Base-by-base conservation (phyloP, 2,113 vertebrate genomes). In the Ceuthmochares aereus region DNA sequence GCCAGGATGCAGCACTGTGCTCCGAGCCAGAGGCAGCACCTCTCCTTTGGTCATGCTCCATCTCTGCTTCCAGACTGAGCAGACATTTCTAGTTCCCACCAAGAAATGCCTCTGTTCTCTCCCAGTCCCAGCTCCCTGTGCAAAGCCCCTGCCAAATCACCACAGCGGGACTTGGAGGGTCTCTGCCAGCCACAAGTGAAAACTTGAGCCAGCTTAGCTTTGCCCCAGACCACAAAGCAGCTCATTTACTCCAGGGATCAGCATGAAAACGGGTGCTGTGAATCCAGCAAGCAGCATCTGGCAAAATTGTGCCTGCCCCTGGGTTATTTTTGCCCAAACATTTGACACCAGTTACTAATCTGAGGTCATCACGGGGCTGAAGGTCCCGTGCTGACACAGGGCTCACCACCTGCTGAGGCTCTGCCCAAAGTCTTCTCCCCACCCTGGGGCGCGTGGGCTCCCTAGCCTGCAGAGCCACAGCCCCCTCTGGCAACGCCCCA, bases 241-340 rank as follows among this genome's bases (percentile, higher is more conserved):
- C 34, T 23, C 0, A 0, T 21, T 45, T 67, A 51, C 34, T 77
- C 59, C 45, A 32, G 59, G 59, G 79, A 67, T 52, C 80, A 78
- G 64, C 29, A 34, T 10, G 45, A 26, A 90, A 90, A 74, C 1
- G 4, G 29, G 19, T 37, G 8, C 34, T 15, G 72, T 23, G 9
- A 37, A 70, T 29, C 75, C 86, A 81, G 73, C 52, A 67, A 81
- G 36, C 83, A 63, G 85, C 79, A 87, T 88, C 83, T 69, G 88
- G 83, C 92, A 77, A 74, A 88, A 66, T 74, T 14, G 4, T 54
- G 73, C 52, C 66, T 80, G 86, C 45, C 34, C 1, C 0, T 4
- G 8, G 78, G 89, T 89, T 99, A 99, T 99, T 99, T 99, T 98
- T 99, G 98, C 97, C 96, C 96, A 98, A 98, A 84, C 97, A 98